These are phyloP conservation scores for Drosophila murphyi DNA, from an alignment of 1,140 invertebrate species.

Conservation along the genomic window DNA sequence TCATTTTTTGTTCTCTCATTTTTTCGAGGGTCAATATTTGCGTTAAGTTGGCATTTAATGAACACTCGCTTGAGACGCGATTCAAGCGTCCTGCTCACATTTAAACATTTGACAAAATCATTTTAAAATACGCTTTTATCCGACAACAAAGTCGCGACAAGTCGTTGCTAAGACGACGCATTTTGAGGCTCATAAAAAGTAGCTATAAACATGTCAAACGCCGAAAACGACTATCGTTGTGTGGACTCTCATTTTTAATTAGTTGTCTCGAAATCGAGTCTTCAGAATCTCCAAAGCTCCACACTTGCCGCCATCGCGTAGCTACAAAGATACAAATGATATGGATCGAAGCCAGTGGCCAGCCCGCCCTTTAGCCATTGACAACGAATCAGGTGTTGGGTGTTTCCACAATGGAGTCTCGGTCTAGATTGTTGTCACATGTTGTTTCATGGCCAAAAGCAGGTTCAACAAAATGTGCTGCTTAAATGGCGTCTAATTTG, in stretches of 20 bases:
- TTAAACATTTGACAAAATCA: slow-evolving; percentile 72
- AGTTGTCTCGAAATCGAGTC: slow-evolving; percentile 36
- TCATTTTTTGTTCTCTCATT: slow-evolving; percentile 5
- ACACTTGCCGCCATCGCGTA: slow-evolving; percentile 52
- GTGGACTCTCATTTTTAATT: slow-evolving; percentile 52
- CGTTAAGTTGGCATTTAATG: slow-evolving; percentile 60
- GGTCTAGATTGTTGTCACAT: slow-evolving; percentile 18
- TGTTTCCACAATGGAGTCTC: slow-evolving; percentile 41
- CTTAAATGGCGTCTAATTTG: slow-evolving; percentile 74
- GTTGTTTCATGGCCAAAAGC: slow-evolving; percentile 34
- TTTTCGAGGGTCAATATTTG: slow-evolving; percentile 72
- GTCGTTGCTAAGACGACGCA: slow-evolving; percentile 10
- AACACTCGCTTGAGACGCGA: slow-evolving; percentile 25
- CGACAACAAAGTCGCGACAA: slow-evolving; percentile 59
- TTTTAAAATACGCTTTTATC: slow-evolving; percentile 31
- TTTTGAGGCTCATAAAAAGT: slow-evolving; percentile 36
- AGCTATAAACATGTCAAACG: slow-evolving; percentile 55
- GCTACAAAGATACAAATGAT: slow-evolving; percentile 6
- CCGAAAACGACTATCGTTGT: slow-evolving; percentile 1
- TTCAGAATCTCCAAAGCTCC: slow-evolving; percentile 10
- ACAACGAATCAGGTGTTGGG: slow-evolving; percentile 74
- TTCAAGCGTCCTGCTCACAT: slow-evolving; percentile 40
- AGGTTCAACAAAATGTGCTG: slow-evolving; percentile 24
- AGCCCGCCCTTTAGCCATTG: slow-evolving; percentile 42
- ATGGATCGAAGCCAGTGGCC: neutral